phyloP scores from a whole-genome alignment of 2,797 vertebrate genomes.

The Micrastur ruficollis region DNA sequence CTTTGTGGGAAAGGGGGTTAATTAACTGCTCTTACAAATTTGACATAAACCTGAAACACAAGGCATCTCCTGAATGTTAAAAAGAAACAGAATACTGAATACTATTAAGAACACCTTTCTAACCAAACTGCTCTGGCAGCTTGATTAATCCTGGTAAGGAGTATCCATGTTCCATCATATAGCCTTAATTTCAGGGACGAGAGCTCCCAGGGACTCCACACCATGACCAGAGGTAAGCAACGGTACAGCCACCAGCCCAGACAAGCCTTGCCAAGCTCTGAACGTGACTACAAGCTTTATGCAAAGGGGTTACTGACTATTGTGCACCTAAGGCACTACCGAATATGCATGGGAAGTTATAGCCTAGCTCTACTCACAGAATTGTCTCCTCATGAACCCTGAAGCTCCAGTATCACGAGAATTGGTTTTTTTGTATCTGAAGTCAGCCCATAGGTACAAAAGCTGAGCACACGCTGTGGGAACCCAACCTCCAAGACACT shows the following conservation, averaged over 20 bases:
- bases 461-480: not conserved
- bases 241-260: not conserved
- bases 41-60: not conserved
- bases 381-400: not conserved
- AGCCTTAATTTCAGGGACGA: not conserved
- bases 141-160: not conserved
- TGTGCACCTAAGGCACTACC: accelerated
- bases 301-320: not conserved
- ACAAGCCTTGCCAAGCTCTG: not conserved
- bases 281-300: not conserved
- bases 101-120: not conserved
- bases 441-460: not conserved
- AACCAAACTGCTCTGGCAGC: not conserved
- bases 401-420: not conserved
- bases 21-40: not conserved
- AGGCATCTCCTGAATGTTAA: not conserved
- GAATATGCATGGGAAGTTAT: accelerated
- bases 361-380: not conserved
- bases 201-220: not conserved
- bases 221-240: not conserved
- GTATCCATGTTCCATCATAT: accelerated
- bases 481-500: not conserved
- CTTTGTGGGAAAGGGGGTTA: not conserved
- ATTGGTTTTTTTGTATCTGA: not conserved
- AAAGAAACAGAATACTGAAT: not conserved